Evolutionary conservation across 2,888 invertebrate species (phyloP), one percentile per base, ranked within the genome.

Genomic region (Dasypogon diadema): DNA sequence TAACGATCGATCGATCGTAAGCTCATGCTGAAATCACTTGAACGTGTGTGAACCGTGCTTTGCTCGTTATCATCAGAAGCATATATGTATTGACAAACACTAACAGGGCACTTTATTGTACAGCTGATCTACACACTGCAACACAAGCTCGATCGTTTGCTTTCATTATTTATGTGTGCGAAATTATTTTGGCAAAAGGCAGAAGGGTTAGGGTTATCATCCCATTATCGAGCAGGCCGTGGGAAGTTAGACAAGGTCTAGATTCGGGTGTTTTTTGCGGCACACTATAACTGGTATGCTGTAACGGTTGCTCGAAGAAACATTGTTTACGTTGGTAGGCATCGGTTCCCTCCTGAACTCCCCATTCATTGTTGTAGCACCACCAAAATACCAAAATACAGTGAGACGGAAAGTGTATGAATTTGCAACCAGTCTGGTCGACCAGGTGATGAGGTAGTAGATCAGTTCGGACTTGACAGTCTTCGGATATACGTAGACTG

Each of bases 381-480:
- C n/a, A n/a, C n/a, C n/a, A n/a, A n/a, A n/a, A n/a, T n/a, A n/a
- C n/a, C n/a, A n/a, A n/a, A n/a, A n/a, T n/a, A n/a, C n/a, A n/a
- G n/a, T n/a, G n/a, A n/a, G n/a, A n/a, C n/a, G n/a, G 12, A 48
- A 1, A 46, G 46, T 46, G 46, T 48, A 42, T n/a, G 24, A 22
- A 30, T 30, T 30, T 30, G 30, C 8, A 30, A 8, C 30, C 2
- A 12, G 14, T 22, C 10, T 37, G 21, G n/a, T 63, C 16, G 18
- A 30, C 63, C 16, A 42, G 63, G 37, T 63, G 21, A 22, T 65
- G 65, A 22, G 48, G 65, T 65, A 37, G 34, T 60, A 65, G 65
- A 65, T 65, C 65, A 65, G 65, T 65, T 24, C 48, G 46, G 48
- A 46, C 42, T 65, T 65, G 65, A 65, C 65, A 65, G 65, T 46